These are phyloP conservation scores for Hemicordylus capensis DNA, from an alignment of 2,113 vertebrate species.

Conservation along the genomic window DNA sequence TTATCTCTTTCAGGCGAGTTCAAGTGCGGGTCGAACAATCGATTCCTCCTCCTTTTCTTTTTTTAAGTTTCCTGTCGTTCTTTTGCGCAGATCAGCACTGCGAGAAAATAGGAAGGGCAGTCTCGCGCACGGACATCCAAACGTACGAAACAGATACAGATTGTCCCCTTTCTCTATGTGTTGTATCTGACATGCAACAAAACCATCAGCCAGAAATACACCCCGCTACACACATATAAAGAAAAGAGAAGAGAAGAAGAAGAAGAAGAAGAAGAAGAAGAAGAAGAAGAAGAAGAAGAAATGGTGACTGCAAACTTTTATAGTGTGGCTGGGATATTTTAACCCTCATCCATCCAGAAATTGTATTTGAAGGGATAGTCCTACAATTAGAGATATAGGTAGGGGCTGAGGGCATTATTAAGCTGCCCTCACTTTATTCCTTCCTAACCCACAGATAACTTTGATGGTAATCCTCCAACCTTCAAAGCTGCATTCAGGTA, in stretches of 20 bases:
- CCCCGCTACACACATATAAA: neutral
- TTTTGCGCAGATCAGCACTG: slow-evolving; percentile 93
- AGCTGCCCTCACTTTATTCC: slow-evolving; percentile 11
- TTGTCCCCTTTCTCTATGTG: neutral
- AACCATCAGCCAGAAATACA: neutral
- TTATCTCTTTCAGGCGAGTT: slow-evolving; percentile 92
- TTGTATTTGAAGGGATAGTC: slow-evolving; percentile 50
- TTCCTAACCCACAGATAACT: slow-evolving; percentile 26
- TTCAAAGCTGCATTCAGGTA: slow-evolving; percentile 56
- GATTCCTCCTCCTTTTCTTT: slow-evolving; percentile 89
- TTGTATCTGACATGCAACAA: neutral
- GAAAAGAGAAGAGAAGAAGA: too few relatives aligned
- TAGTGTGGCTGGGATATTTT: slow-evolving; percentile 20
- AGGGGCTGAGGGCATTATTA: slow-evolving; percentile 1
- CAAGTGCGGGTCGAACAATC: slow-evolving; percentile 97
- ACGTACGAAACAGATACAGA: neutral
- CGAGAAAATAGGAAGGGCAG: slow-evolving; percentile 87
- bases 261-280: neutral
- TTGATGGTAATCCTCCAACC: slow-evolving; percentile 34
- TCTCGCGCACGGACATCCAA: slow-evolving; percentile 76
- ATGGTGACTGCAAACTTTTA: slow-evolving; percentile 50
- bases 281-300: neutral
- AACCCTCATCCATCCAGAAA: slow-evolving; percentile 37
- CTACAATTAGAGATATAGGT: slow-evolving; percentile 10
- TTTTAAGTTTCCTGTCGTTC: slow-evolving; percentile 91